A percentile compares a stretch with the other conserved stretches of the same genome.
Conservation (phyloP, 2,797 vertebrate species). For the Podargus strigoides region DNA sequence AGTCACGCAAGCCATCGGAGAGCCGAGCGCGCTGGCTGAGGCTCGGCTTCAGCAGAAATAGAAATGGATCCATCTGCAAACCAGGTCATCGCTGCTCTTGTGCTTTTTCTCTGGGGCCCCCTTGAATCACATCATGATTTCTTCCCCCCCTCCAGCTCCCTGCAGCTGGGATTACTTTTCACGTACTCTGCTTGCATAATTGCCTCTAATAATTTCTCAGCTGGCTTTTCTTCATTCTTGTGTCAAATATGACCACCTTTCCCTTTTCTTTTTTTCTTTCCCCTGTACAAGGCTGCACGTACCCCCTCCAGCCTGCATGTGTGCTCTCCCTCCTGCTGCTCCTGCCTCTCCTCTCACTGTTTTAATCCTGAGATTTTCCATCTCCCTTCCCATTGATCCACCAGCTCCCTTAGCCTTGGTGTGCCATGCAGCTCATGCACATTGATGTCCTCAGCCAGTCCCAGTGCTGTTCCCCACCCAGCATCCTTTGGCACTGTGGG, state of each 20-base stretch:
- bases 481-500: rapidly evolving
- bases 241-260: not conserved
- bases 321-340: not conserved
- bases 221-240: not conserved
- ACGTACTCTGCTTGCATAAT: constrained; percentile 20
- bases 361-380: not conserved
- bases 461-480: not conserved
- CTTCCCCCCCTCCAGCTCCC: not conserved
- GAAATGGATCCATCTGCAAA: constrained; percentile 56
- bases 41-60: constrained; percentile 26
- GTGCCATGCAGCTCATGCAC: not conserved
- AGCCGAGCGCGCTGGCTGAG: not conserved
- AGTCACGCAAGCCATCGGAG: constrained; percentile 13
- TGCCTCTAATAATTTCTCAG: constrained; percentile 53
- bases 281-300: not conserved
- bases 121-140: constrained; percentile 37
- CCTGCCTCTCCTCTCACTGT: not conserved
- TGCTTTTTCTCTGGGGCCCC: constrained; percentile 44
- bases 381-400: not conserved
- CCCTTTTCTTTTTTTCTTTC: not conserved
- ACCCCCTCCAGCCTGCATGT: not conserved
- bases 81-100: constrained; percentile 42
- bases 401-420: not conserved
- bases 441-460: not conserved
- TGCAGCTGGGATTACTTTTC: constrained; percentile 53